Percentiles rank a stretch among this genome's conserved stretches.
Evolutionary conservation across 2,113 vertebrate species (phyloP).

Genomic region (Strix aluco): DNA sequence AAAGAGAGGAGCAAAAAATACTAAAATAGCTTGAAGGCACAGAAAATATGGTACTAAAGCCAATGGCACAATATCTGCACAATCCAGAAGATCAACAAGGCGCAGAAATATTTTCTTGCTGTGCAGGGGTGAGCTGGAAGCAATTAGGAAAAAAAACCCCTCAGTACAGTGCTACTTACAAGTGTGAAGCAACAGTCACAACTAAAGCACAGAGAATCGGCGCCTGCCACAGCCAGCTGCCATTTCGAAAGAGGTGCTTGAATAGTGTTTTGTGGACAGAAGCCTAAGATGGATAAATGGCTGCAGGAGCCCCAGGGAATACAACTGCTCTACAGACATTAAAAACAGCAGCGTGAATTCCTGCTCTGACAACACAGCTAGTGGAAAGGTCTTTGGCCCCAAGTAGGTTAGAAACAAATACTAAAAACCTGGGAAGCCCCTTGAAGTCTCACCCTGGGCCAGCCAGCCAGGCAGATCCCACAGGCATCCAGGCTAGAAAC

Average conservation of each 20-base stretch:
- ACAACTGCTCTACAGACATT: neutral
- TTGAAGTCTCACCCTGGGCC: neutral
- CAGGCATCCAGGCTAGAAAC: neutral
- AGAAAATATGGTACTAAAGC: neutral
- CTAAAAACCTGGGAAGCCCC: neutral
- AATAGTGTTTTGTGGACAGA: slow-evolving; percentile 12
- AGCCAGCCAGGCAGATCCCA: neutral
- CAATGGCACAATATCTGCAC: neutral
- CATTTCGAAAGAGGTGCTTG: neutral
- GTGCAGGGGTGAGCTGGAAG: slow-evolving; percentile 14
- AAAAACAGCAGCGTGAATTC: neutral
- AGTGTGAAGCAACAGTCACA: neutral
- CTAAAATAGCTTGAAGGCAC: neutral
- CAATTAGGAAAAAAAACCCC: neutral
- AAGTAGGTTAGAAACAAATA: neutral
- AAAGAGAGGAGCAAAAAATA: neutral
- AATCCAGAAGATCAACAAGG: slow-evolving; percentile 25
- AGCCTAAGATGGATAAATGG: neutral
- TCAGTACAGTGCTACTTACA: neutral
- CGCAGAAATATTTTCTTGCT: neutral
- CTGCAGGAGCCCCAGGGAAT: slow-evolving; percentile 3
- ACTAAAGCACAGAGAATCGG: neutral
- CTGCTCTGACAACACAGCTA: neutral
- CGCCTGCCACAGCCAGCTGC: neutral
- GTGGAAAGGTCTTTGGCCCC: neutral